Evolutionary conservation across 2,113 vertebrate genomes (phyloP), one percentile per base, ranked within the genome.

Genomic region (Phrynosoma blainvillii): DNA sequence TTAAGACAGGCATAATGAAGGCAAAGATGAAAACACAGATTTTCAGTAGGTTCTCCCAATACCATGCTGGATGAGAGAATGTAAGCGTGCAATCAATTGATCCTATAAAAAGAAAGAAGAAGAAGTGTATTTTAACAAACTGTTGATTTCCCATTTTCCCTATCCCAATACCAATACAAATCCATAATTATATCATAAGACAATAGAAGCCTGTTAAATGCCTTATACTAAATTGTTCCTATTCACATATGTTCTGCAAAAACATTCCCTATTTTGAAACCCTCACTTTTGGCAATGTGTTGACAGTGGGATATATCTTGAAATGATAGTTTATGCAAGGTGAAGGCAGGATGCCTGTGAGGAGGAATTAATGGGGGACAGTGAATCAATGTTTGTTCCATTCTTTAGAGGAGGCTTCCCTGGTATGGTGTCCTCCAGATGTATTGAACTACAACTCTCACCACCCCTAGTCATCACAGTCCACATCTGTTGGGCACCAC

Each of bases 11-110:
- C 98, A 99, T 98, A 96, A 99, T 97, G 95, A 99, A 99, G 95
- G 99, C 99, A 32, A 99, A 99, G 96, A 99, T 99, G 94, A 99
- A 99, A 30, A 99, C 99, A 77, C 99, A 99, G 95, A 99, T 99
- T 96, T 99, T 99, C 95, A 99, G 96, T 52, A 99, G 97, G 91
- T 98, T 99, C 92, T 99, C 99, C 99, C 99, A 99, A 93, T 99
- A 99, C 98, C 98, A 99, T 7, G 98, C 93, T 2, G 99, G 99
- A 82, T 98, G 98, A 36, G 99, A 99, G 94, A 99, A 99, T 0
- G 96, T 95, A 89, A 99, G 96, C 0, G 97, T 98, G 89, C 99
- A 99, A 94, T 99, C 98, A 85, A 98, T 95, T 62, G 98, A 97
- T 13, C 94, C 97, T 96, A 91, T 73, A 89, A 94, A 93, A 96